Conservation (phyloP, 2,113 vertebrate genomes). For the Plotosus lineatus region DNA sequence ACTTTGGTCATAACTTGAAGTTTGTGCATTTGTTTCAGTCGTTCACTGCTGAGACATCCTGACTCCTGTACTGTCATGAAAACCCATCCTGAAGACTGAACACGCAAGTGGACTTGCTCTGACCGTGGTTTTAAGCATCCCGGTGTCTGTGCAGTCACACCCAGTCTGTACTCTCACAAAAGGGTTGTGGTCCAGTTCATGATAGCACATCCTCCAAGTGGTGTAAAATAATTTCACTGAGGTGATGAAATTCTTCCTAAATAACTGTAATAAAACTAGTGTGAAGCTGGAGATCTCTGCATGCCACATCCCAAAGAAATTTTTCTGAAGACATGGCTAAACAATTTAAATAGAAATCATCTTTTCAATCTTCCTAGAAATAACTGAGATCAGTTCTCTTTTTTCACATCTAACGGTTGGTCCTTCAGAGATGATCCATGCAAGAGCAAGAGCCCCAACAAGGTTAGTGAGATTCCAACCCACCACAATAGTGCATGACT, state of each 20-base stretch:
- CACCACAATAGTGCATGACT: conserved; percentile 82
- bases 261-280: not conserved
- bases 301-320: not conserved
- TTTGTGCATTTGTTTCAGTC: not conserved
- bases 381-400: conserved; percentile 54
- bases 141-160: not conserved
- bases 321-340: not conserved
- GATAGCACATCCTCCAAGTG: not conserved
- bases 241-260: not conserved
- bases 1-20: not conserved
- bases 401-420: conserved; percentile 55
- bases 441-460: conserved; percentile 82
- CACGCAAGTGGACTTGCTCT: not conserved
- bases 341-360: not conserved
- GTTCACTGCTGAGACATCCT: not conserved
- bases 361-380: not conserved
- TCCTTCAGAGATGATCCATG: conserved; percentile 67
- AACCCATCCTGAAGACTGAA: not conserved
- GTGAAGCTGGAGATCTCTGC: not conserved
- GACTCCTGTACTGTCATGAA: too few species aligned
- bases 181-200: not conserved
- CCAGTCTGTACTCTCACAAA: not conserved
- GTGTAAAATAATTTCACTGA: not conserved
- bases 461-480: conserved; percentile 80
- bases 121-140: not conserved